Conservation (phyloP, 2,797 vertebrate species). For the Amblyopsis hoosieri region DNA sequence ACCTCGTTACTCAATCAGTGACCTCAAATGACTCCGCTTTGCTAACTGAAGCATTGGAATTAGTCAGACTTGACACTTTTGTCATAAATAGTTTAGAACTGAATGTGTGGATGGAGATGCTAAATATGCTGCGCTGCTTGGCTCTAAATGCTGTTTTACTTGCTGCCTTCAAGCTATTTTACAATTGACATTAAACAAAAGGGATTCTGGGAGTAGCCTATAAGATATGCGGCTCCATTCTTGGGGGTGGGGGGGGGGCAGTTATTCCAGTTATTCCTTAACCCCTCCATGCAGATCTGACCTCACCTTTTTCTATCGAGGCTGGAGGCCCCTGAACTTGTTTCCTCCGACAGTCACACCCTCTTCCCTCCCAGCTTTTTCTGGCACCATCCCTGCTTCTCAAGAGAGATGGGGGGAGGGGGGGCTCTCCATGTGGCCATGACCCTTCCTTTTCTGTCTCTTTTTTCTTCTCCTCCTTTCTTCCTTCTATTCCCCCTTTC, state of each 20-base stretch:
- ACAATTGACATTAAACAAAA: too few species aligned
- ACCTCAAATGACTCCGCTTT: constrained; percentile 3
- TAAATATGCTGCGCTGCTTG: constrained; percentile 27
- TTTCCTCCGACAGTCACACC: too few species aligned
- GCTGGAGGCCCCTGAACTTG: too few species aligned
- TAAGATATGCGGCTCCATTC: too few species aligned
- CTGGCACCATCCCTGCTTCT: too few species aligned
- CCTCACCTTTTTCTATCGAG: too few species aligned
- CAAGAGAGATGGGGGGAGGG: too few species aligned
- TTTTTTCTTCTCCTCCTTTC: constrained; percentile 6
- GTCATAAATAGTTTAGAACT: not conserved
- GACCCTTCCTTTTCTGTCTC: not conserved
- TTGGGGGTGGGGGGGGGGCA: too few species aligned
- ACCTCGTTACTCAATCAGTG: not conserved
- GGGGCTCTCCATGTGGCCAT: not conserved
- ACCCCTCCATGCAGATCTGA: too few species aligned
- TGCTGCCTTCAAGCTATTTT: constrained; percentile 18
- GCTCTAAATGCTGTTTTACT: constrained; percentile 21
- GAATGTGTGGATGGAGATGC: constrained; percentile 20
- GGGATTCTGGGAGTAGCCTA: constrained; percentile 11
- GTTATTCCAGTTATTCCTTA: too few species aligned
- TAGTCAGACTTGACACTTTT: not conserved
- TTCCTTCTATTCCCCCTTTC: constrained; percentile 15
- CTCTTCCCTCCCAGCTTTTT: too few species aligned
- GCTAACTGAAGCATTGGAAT: constrained; percentile 5